Evolutionary conservation across 2,797 vertebrate species (phyloP).

Genomic region (Semaprochilodus insignis): DNA sequence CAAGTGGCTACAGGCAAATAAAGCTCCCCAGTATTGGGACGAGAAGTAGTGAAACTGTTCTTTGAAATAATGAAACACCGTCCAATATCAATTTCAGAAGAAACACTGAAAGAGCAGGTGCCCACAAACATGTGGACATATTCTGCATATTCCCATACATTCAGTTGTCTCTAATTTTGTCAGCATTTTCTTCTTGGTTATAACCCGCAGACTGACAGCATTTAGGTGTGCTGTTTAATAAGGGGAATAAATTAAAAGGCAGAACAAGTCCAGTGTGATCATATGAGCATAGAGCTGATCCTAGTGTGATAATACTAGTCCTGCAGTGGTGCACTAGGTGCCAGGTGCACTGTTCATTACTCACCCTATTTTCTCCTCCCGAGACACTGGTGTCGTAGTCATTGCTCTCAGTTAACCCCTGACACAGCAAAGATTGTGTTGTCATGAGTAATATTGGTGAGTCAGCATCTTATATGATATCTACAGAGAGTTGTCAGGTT

Average conservation of each 20-base stretch:
- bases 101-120: not conserved
- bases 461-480: not conserved
- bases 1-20: not conserved
- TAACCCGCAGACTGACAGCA: too few relatives aligned
- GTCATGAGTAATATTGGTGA: not conserved
- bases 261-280: too few relatives aligned
- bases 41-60: not conserved
- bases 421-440: not conserved
- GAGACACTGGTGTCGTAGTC: slow-evolving; percentile 49
- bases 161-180: not conserved
- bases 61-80: not conserved
- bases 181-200: not conserved
- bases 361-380: slow-evolving; percentile 47
- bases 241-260: not conserved
- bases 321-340: too few relatives aligned
- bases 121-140: not conserved
- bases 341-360: slow-evolving; percentile 10
- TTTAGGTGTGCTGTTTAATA: not conserved
- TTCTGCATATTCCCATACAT: not conserved
- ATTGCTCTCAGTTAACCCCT: slow-evolving; percentile 54
- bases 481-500: not conserved
- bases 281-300: not conserved
- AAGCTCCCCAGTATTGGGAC: not conserved
- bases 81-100: not conserved
- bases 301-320: not conserved